Base-by-base conservation (phyloP, 1,140 invertebrate species). In the Caenorhabditis brenneri region DNA sequence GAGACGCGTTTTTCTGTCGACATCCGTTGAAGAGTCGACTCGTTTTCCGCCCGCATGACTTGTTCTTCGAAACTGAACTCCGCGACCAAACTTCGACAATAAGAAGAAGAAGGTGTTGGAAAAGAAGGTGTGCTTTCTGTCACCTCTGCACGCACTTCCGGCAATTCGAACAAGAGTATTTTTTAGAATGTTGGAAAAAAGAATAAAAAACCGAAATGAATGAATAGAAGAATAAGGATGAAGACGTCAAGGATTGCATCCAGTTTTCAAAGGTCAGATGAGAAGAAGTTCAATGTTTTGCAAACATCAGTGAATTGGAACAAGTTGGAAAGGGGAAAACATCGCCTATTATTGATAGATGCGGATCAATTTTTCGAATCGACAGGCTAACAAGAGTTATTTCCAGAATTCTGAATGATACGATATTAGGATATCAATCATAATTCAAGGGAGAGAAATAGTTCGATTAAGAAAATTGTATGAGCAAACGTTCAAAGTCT, bases 31-130 rank as follows among this genome's bases (percentile, higher is more conserved):
- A 46, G 65, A 46, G n/a, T 65, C 58, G 36, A 39, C 65, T 42
- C 65, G 36, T 42, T 74, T 42, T 74, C 58, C 36, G 36, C 65
- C 65, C 65, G 65, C 65, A 74, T 74, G 65, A 74, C 65, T 42
- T 42, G 65, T 42, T 74, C 65, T 74, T 74, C 65, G 65, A 74
- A 74, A 33, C 65, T 39, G 65, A 74, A 42, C 65, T 74, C 65
- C n/a, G 1, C 65, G 65, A 74, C 65, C 65, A 74, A 74, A 74
- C 65, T 74, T 74, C 65, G 60, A 31, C n/a, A 51, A 51, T 27
- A 58, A 58, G 53, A 29, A 33, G 58, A 27, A 27, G 65, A 42
- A 42, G 65, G 65, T 39, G 53, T 51, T 12, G 5, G 24, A 58
- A n/a, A 27, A 27, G 24, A 29, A 5, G 53, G n/a, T 33, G 60